Percentiles rank a stretch among this genome's conserved stretches.
These are phyloP conservation scores for Aphodius sticticus DNA, from an alignment of 2,888 invertebrate species.

Conservation along the genomic window DNA sequence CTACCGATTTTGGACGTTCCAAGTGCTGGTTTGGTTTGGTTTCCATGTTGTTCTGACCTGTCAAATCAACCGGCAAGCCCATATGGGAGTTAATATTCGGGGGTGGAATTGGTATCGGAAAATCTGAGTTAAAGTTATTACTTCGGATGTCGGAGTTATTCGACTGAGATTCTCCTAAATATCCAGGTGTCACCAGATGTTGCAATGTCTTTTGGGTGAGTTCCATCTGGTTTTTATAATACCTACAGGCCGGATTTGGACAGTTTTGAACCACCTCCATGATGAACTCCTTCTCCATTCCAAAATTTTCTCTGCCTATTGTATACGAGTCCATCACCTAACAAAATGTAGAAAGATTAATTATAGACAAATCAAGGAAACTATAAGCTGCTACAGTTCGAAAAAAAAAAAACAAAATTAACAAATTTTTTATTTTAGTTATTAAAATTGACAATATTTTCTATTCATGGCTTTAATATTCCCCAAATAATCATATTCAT, in stretches of 20 bases:
- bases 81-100: conserved; percentile 52
- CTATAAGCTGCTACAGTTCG: neutral
- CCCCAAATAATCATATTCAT: too few relatives aligned
- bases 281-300: conserved; percentile 91
- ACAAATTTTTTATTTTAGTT: neutral
- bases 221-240: conserved; percentile 85
- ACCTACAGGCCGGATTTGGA: conserved; percentile 86
- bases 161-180: conserved; percentile 55
- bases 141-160: conserved; percentile 54
- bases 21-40: conserved; percentile 50
- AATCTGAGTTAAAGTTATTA: conserved; percentile 52
- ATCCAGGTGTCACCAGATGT: conserved; percentile 66
- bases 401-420: neutral
- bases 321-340: conserved; percentile 86
- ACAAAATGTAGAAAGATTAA: conserved; percentile 27
- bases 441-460: conserved; percentile 14
- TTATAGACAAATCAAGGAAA: conserved; percentile 4
- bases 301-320: conserved; percentile 82
- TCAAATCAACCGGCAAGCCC: conserved; percentile 57
- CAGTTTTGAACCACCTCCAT: conserved; percentile 89
- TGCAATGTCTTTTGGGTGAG: conserved; percentile 76
- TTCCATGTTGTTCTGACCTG: conserved; percentile 54
- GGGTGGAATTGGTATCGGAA: conserved; percentile 53
- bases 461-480: conserved; percentile 4
- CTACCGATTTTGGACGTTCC: conserved; percentile 58